These are phyloP conservation scores for Drosophila sp. DNA, from an alignment of 1,140 invertebrate species.

Conservation along the genomic window DNA sequence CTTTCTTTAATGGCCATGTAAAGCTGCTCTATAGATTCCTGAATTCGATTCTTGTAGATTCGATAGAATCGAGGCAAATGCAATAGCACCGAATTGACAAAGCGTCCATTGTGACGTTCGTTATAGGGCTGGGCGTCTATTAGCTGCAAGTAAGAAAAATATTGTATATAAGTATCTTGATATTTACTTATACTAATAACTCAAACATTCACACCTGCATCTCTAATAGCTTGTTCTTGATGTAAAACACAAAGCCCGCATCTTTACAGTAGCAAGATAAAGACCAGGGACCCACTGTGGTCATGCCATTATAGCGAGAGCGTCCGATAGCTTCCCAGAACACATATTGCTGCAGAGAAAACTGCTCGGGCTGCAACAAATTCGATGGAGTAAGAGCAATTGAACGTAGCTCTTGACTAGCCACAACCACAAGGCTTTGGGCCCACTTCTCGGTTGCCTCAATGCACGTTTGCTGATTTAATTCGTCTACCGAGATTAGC, in stretches of 20 bases:
- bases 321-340: conserved; percentile 91
- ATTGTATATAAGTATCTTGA: not conserved
- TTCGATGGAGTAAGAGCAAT: conserved; percentile 85
- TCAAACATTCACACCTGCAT: not conserved
- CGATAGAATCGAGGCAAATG: conserved; percentile 58
- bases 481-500: conserved; percentile 83
- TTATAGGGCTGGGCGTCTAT: conserved; percentile 48
- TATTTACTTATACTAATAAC: too few species aligned
- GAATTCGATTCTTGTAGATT: conserved; percentile 52
- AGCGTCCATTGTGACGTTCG: conserved; percentile 50
- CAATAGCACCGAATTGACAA: conserved; percentile 42
- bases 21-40: conserved; percentile 56
- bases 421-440: conserved; percentile 88
- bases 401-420: conserved; percentile 86
- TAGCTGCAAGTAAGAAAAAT: conserved; percentile 26
- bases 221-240: conserved; percentile 48
- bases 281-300: conserved; percentile 87
- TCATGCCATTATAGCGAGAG: conserved; percentile 87
- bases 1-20: conserved; percentile 48
- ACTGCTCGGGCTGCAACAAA: conserved; percentile 75
- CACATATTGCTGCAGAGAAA: conserved; percentile 87
- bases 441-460: conserved; percentile 83
- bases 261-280: conserved; percentile 84
- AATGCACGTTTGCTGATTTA: conserved; percentile 72
- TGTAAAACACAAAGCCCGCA: conserved; percentile 80